phyloP scores from a whole-genome alignment of 2,113 vertebrate species.

The Baryphthengus martii region DNA sequence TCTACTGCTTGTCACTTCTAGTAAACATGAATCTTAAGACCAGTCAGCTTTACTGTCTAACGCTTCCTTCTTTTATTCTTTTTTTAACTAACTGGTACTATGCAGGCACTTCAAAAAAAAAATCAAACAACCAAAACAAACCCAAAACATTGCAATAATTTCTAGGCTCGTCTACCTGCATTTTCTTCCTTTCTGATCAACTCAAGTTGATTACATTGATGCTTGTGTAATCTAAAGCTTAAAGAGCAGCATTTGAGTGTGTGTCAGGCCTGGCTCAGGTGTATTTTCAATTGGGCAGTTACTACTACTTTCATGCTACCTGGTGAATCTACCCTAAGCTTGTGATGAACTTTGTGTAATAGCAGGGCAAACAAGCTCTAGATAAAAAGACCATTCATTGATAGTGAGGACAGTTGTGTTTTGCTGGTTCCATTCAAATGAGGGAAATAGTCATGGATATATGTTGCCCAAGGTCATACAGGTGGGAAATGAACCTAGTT shows the following conservation, averaged over 20 bases:
- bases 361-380: not conserved
- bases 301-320: not conserved
- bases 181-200: not conserved
- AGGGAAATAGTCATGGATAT: not conserved
- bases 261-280: not conserved
- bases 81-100: not conserved
- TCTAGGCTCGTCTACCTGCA: not conserved
- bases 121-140: no score
- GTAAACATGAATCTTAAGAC: not conserved
- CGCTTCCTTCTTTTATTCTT: not conserved
- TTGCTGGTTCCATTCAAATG: not conserved
- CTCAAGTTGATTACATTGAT: fast-evolving
- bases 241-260: not conserved
- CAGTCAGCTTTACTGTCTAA: not conserved
- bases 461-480: fast-evolving
- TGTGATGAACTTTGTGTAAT: not conserved
- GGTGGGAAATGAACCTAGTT: not conserved
- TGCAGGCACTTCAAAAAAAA: not conserved
- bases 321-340: not conserved
- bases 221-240: not conserved
- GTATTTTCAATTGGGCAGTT: not conserved
- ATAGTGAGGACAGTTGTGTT: not conserved
- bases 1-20: not conserved
- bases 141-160: not conserved
- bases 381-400: not conserved